A percentile compares a stretch with the other conserved stretches of the same genome.
Evolutionary conservation across 2,797 vertebrate species (phyloP).

Genomic region (Pygocentrus nattereri): DNA sequence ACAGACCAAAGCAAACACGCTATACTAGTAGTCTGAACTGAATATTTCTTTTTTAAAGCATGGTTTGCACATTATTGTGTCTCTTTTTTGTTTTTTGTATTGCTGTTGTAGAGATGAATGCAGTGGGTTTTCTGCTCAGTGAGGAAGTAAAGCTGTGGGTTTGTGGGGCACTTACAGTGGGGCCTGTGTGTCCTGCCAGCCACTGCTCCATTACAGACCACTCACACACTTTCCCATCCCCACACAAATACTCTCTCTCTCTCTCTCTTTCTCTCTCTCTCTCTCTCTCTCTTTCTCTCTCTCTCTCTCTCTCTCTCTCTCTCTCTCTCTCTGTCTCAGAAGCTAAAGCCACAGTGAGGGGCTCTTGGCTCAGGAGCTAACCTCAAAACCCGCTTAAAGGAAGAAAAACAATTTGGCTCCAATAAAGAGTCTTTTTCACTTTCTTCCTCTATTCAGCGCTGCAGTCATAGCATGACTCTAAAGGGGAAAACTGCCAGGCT

Average conservation of each 20-base stretch:
- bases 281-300: not conserved
- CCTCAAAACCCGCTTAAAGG: constrained; percentile 39
- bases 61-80: not conserved
- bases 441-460: constrained; percentile 31
- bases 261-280: constrained; percentile 25
- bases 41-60: too few relatives aligned
- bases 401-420: constrained; percentile 41
- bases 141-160: constrained; percentile 28
- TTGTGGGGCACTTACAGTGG: not conserved
- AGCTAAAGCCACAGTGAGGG: constrained; percentile 28
- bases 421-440: constrained; percentile 42
- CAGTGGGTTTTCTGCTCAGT: not conserved
- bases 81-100: not conserved
- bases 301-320: not conserved
- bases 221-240: constrained; percentile 33
- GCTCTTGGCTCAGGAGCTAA: constrained; percentile 36
- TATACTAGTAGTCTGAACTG: not conserved
- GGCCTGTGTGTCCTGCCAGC: constrained; percentile 6
- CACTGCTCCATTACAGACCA: not conserved
- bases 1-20: not conserved
- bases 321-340: constrained; percentile 37
- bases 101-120: not conserved
- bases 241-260: constrained; percentile 31
- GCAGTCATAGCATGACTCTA: constrained; percentile 43
- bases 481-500: constrained; percentile 41